Percentiles rank a stretch among this genome's conserved stretches.
Evolutionary conservation across 1,140 invertebrate species (phyloP).

Genomic region (Psilanteris sp.): DNA sequence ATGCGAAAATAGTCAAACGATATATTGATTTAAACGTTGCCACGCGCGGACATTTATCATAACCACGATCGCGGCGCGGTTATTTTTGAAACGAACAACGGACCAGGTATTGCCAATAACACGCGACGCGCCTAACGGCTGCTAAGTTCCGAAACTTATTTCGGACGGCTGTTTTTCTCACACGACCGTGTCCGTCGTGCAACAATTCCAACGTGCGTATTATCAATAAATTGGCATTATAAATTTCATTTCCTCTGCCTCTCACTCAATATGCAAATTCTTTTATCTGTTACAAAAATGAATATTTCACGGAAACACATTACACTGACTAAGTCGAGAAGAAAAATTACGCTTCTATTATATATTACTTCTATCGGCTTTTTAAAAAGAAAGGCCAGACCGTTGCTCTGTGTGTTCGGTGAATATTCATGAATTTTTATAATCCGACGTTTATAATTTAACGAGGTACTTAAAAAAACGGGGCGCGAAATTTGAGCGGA

Average conservation of each 20-base stretch:
- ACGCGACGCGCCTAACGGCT: no score
- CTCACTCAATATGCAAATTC: slow-evolving; percentile 35
- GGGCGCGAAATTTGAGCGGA: neutral
- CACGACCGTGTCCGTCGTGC: no score
- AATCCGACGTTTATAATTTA: slow-evolving; percentile 36
- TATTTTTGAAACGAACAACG: no score
- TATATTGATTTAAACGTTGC: no score
- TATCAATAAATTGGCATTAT: slow-evolving; percentile 20
- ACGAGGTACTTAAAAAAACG: slow-evolving; percentile 3
- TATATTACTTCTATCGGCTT: slow-evolving; percentile 27
- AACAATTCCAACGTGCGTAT: no score
- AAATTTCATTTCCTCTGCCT: neutral
- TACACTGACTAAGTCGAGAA: slow-evolving; percentile 15
- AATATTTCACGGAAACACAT: slow-evolving; percentile 34
- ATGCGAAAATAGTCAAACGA: no score
- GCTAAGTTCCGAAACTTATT: no score
- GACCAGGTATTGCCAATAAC: no score
- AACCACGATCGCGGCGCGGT: no score
- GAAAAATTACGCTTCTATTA: slow-evolving; percentile 29
- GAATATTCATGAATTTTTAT: slow-evolving; percentile 47
- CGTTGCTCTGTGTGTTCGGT: neutral
- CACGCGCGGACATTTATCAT: no score
- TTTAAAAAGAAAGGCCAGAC: slow-evolving; percentile 1
- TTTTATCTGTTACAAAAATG: slow-evolving; percentile 39
- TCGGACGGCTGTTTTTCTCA: no score